Conservation (phyloP, 2,888 invertebrate genomes). For the Habroteleia sp. region DNA sequence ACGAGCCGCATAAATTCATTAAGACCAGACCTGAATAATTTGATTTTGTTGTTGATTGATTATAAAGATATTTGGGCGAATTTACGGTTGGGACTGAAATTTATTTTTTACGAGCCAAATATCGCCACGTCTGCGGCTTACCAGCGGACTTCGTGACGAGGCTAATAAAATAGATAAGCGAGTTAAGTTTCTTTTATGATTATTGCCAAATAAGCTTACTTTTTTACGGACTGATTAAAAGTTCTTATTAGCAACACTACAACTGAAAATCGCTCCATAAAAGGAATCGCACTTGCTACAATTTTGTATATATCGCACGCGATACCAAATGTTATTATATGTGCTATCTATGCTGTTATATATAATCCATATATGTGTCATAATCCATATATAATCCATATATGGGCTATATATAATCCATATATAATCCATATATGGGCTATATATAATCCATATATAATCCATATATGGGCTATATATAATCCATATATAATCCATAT, state of each 20-base stretch:
- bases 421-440: too few relatives aligned
- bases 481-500: too few relatives aligned
- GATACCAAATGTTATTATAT: too few relatives aligned
- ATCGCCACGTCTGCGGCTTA: constrained; percentile 16
- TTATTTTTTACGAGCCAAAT: constrained; percentile 38
- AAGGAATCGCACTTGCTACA: too few relatives aligned
- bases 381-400: too few relatives aligned
- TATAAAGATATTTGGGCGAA: constrained; percentile 41
- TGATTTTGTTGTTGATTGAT: constrained; percentile 41
- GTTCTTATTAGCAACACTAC: constrained; percentile 39
- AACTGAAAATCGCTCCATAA: constrained; percentile 41
- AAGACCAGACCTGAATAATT: constrained; percentile 15
- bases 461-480: too few relatives aligned
- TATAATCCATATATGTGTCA: too few relatives aligned
- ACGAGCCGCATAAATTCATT: constrained; percentile 30
- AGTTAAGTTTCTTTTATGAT: constrained; percentile 57
- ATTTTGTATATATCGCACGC: too few relatives aligned
- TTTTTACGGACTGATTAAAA: constrained; percentile 56
- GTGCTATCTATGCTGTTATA: too few relatives aligned
- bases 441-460: too few relatives aligned
- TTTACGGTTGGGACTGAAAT: constrained; percentile 7
- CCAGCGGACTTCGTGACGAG: constrained; percentile 17
- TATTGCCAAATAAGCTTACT: constrained; percentile 55
- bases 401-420: too few relatives aligned
- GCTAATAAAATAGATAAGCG: constrained; percentile 59